Evolutionary conservation across 2,113 vertebrate species (phyloP).

Genomic region (Syngnathoides biaculeatus): DNA sequence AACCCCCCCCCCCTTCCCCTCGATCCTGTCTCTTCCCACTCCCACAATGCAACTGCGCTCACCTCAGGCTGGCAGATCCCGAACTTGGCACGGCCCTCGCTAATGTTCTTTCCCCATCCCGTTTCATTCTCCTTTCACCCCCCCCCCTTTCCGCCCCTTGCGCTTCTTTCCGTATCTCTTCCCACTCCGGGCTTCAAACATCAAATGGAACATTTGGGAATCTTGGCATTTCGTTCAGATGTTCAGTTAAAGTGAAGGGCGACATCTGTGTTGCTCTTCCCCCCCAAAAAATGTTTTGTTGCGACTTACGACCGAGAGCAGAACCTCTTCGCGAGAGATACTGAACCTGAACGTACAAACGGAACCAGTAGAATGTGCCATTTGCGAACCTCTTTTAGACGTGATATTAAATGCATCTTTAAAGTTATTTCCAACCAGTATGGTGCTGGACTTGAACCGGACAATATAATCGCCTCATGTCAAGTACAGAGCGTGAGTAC

Average conservation of each 20-base stretch:
- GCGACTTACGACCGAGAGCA: constrained; percentile 52
- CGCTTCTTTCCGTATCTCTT: constrained; percentile 47
- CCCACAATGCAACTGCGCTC: constrained; percentile 52
- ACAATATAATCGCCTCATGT: too few relatives aligned
- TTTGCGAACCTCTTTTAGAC: too few relatives aligned
- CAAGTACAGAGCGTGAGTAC: too few relatives aligned
- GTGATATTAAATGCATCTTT: too few relatives aligned
- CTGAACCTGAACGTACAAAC: too few relatives aligned
- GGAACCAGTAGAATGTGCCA: too few relatives aligned
- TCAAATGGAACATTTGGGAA: constrained; percentile 70
- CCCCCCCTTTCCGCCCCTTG: constrained; percentile 12
- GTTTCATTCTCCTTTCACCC: constrained; percentile 57
- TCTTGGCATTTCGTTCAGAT: constrained; percentile 61
- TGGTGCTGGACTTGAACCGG: too few relatives aligned
- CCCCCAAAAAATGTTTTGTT: constrained; percentile 28
- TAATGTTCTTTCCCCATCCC: constrained; percentile 69
- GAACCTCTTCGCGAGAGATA: too few relatives aligned
- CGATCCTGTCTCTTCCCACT: constrained; percentile 12
- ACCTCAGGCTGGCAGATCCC: constrained; percentile 68
- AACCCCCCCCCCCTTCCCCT: constrained; percentile 43
- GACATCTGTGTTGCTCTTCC: constrained; percentile 53
- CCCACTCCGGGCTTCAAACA: constrained; percentile 68
- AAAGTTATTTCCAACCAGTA: too few relatives aligned
- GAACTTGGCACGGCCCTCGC: constrained; percentile 64
- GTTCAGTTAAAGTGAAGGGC: constrained; percentile 52